Percentiles rank a stretch among this genome's conserved stretches.
phyloP scores from a whole-genome alignment of 2,113 vertebrate species.

The Lepus americanus region DNA sequence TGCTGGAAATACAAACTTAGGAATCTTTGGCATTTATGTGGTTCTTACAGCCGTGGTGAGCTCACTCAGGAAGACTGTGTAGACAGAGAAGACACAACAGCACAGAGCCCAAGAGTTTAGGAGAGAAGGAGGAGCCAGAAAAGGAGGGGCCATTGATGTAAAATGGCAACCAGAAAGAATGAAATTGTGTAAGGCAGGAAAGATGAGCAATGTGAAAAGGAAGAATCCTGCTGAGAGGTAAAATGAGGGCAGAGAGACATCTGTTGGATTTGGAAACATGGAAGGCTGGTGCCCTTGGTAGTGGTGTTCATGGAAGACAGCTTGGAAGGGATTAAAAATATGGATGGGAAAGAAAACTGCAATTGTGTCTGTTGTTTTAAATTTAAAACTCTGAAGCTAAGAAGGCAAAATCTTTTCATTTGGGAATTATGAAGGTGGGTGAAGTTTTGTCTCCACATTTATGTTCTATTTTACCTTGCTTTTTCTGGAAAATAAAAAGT shows the following conservation, averaged over 20 bases:
- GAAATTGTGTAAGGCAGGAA: neutral
- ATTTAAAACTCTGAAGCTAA: slow-evolving; percentile 1
- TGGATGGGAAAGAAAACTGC: neutral
- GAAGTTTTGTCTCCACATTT: neutral
- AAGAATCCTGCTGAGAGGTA: neutral
- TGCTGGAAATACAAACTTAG: neutral
- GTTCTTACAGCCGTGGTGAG: neutral
- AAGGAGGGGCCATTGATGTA: neutral
- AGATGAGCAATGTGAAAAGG: neutral
- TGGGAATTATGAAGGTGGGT: neutral
- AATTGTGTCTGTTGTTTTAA: neutral
- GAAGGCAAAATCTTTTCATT: neutral
- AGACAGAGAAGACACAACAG: neutral
- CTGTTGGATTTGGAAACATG: neutral
- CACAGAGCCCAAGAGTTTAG: neutral
- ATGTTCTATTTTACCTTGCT: neutral
- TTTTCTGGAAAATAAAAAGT: neutral
- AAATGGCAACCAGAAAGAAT: neutral
- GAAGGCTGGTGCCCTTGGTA: neutral
- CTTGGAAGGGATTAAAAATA: neutral
- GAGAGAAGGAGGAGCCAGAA: neutral
- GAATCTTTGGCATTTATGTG: slow-evolving; percentile 1
- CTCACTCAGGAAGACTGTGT: neutral
- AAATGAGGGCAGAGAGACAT: neutral
- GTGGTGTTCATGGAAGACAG: neutral